A percentile compares a stretch with the other conserved stretches of the same genome.
These are phyloP conservation scores for Pammene aurita DNA, from an alignment of 2,888 invertebrate species.

Conservation along the genomic window DNA sequence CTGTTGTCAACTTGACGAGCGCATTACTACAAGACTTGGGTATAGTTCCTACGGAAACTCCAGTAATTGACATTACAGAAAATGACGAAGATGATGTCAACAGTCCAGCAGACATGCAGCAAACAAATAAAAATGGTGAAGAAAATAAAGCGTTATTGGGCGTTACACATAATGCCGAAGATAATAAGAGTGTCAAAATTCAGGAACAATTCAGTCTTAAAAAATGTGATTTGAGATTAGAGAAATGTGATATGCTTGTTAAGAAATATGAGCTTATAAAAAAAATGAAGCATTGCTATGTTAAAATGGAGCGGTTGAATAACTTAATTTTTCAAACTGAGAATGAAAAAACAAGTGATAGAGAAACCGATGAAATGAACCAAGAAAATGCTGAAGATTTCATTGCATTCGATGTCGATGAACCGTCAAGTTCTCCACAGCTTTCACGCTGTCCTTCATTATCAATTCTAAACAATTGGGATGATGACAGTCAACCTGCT, in stretches of 20 bases:
- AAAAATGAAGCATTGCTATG: slow-evolving; percentile 53
- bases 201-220: neutral
- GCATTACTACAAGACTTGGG: slow-evolving; percentile 37
- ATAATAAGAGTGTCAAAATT: neutral
- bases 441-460: slow-evolving; percentile 51
- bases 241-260: slow-evolving; percentile 59
- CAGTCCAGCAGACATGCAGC: too few species aligned
- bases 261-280: slow-evolving; percentile 52
- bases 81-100: neutral
- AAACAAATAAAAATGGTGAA: neutral
- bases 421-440: slow-evolving; percentile 26
- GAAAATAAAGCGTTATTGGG: neutral
- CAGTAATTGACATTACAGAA: slow-evolving; percentile 14
- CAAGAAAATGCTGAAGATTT: slow-evolving; percentile 28
- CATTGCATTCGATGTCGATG: slow-evolving; percentile 31
- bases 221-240: slow-evolving; percentile 56
- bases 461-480: slow-evolving; percentile 53
- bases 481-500: slow-evolving; percentile 32
- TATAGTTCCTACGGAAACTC: slow-evolving; percentile 1
- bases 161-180: neutral
- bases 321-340: neutral
- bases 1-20: slow-evolving; percentile 27
- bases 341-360: neutral
- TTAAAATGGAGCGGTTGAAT: slow-evolving; percentile 57
- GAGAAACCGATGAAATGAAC: neutral